A percentile compares a stretch with the other conserved stretches of the same genome.
Conservation (phyloP, 2,888 invertebrate species). For the Alviniconcha strummeri region DNA sequence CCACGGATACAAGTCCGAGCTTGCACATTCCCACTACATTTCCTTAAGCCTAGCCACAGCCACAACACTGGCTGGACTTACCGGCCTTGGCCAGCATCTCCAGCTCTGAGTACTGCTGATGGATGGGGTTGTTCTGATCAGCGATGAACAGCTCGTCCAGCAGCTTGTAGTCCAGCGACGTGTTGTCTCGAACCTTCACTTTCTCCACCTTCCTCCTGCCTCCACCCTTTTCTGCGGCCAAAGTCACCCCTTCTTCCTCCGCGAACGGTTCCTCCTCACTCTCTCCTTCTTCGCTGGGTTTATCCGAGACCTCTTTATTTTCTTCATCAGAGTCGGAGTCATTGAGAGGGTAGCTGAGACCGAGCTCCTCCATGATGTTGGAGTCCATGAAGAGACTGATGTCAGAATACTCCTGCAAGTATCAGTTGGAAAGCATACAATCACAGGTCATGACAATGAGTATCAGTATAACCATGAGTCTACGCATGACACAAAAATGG, state of each 20-base stretch:
- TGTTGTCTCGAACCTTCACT: background rate
- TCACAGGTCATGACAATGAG: too few species aligned
- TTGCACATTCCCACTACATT: too few species aligned
- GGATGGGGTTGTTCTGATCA: conserved; percentile 31
- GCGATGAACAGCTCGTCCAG: conserved; percentile 73
- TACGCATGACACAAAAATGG: too few species aligned
- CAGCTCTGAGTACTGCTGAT: conserved; percentile 74
- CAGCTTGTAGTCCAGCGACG: conserved; percentile 16
- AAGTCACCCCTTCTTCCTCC: conserved; percentile 2
- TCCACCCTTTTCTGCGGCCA: conserved; percentile 9
- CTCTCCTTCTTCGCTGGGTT: background rate
- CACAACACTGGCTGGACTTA: conserved; percentile 61
- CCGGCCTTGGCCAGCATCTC: conserved; percentile 80
- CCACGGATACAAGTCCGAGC: too few species aligned
- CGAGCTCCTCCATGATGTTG: conserved; percentile 41
- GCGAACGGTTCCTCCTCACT: conserved; percentile 16
- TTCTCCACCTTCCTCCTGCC: background rate
- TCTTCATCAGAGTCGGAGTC: conserved; percentile 21
- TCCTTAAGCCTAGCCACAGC: too few species aligned
- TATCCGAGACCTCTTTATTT: conserved; percentile 5
- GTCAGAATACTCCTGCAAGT: conserved; percentile 48
- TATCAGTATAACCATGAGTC: too few species aligned
- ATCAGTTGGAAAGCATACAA: too few species aligned
- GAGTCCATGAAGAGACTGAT: conserved; percentile 57
- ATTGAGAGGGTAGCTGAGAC: conserved; percentile 27